Evolutionary conservation across 2,888 invertebrate genomes (phyloP), one percentile per base, ranked within the genome.

Genomic region (Arctia plantaginis): DNA sequence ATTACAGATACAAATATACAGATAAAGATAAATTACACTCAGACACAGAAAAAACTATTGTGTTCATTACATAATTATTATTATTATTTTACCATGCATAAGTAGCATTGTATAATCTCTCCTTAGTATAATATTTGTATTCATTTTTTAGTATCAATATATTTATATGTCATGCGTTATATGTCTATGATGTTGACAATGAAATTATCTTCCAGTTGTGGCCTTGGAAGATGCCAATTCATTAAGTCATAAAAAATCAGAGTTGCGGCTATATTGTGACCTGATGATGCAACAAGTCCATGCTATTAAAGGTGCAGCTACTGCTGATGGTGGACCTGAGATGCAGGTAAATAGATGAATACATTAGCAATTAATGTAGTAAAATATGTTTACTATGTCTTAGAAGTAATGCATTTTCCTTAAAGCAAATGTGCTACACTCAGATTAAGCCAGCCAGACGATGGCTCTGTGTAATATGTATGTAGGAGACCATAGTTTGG

Each of bases 271-370:
- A 47, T 98, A 98, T 91, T 98, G 98, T 95, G 98, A 98, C 92
- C 95, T 98, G 64, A 94, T 98, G 86, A 98, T 98, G 97, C 98
- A 98, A 90, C 98, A 98, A 93, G 98, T 98, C 3, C 98, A 98
- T 94, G 97, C 96, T 74, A 96, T 98, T 0, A 97, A 97, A 91
- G 97, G 96, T 90, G 97, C 97, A 75, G 96, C 96, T 18, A 96
- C 92, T 78, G 90, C 92, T 77, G 96, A 96, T 80, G 93, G 92
- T 82, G 96, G 96, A 33, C 97, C 97, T 55, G 96, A 97, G 89
- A 86, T 97, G 72, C 94, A 96, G 94, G 97, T 97, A 88, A 83
- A 69, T 78, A 30, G 23, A 44, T 44, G 3, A 55, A 15, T 15
- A 59, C 18, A 30, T 27, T 62, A 13, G 0, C 55, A 59, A 59